Percentiles rank a stretch among this genome's conserved stretches.
phyloP scores from a whole-genome alignment of 2,797 vertebrate genomes.

The Centroberyx gerrardi region DNA sequence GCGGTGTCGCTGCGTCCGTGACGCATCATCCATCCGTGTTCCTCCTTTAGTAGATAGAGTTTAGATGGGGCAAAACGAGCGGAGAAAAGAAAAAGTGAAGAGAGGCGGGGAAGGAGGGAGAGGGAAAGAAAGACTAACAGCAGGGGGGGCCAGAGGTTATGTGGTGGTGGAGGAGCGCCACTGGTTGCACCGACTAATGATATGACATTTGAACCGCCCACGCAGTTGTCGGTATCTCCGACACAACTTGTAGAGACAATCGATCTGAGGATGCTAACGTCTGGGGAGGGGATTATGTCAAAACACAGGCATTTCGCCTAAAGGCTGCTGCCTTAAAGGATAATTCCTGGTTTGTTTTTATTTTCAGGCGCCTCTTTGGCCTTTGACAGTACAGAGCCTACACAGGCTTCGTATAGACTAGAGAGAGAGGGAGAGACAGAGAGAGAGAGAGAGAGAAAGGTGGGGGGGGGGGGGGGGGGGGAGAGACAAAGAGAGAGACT shows the following conservation, averaged over 20 bases:
- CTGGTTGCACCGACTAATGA: constrained; percentile 35
- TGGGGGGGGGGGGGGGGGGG: background rate
- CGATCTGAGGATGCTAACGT: constrained; percentile 42
- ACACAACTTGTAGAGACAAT: constrained; percentile 40
- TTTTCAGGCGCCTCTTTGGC: background rate
- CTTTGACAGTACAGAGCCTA: constrained; percentile 1
- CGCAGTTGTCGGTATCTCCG: constrained; percentile 34
- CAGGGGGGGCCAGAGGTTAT: background rate
- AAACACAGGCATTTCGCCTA: background rate
- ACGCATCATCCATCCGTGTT: constrained; percentile 21
- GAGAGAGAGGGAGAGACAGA: background rate
- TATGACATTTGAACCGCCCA: constrained; percentile 52
- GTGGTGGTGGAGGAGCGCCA: background rate
- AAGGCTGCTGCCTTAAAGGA: background rate
- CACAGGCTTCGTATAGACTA: background rate
- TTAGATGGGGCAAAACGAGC: background rate
- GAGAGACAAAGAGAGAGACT: background rate
- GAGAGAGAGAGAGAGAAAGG: background rate
- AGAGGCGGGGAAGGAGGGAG: background rate
- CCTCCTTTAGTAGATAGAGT: background rate
- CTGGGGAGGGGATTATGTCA: constrained; percentile 38
- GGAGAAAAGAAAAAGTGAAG: constrained; percentile 6
- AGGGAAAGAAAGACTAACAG: background rate
- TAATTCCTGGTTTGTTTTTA: constrained; percentile 18
- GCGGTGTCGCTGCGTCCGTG: constrained; percentile 24